These are phyloP conservation scores for Drosophila picticornis DNA, from an alignment of 2,888 invertebrate species.

Conservation along the genomic window DNA sequence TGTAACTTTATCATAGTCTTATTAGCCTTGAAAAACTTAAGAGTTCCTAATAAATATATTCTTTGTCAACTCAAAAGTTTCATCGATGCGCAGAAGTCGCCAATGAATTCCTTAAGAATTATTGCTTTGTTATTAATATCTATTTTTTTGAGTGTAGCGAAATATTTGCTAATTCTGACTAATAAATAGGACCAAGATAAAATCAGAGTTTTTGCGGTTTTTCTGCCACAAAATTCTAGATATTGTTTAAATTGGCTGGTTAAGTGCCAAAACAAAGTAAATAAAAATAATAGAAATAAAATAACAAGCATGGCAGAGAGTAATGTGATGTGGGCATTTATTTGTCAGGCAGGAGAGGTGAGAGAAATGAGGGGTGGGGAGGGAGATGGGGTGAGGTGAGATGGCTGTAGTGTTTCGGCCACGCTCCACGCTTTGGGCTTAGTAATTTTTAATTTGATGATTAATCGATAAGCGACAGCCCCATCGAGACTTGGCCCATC, in stretches of 20 bases:
- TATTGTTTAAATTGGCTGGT: constrained; percentile 67
- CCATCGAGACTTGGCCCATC: constrained; percentile 40
- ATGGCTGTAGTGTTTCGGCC: constrained; percentile 58
- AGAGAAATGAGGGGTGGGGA: too few relatives aligned
- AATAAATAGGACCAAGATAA: constrained; percentile 32
- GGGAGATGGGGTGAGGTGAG: background rate
- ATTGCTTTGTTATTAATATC: background rate
- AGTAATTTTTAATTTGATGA: constrained; percentile 79
- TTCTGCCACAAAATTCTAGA: constrained; percentile 55
- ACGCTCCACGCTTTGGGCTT: constrained; percentile 74
- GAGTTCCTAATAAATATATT: background rate
- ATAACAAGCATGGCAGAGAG: constrained; percentile 13
- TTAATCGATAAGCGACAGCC: constrained; percentile 80
- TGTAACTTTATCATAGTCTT: background rate
- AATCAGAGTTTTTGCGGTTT: constrained; percentile 55
- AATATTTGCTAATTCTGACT: constrained; percentile 48
- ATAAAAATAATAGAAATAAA: constrained; percentile 18
- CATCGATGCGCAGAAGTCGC: background rate
- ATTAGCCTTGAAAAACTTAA: constrained; percentile 13
- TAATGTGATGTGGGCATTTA: constrained; percentile 27
- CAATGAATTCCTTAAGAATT: background rate
- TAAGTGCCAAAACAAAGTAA: constrained; percentile 47
- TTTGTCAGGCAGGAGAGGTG: background rate
- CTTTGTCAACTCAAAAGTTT: background rate
- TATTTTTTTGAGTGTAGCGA: background rate